A percentile compares a stretch with the other conserved stretches of the same genome.
Conservation (phyloP, 2,888 invertebrate species). For the Allolobophora icterica region DNA sequence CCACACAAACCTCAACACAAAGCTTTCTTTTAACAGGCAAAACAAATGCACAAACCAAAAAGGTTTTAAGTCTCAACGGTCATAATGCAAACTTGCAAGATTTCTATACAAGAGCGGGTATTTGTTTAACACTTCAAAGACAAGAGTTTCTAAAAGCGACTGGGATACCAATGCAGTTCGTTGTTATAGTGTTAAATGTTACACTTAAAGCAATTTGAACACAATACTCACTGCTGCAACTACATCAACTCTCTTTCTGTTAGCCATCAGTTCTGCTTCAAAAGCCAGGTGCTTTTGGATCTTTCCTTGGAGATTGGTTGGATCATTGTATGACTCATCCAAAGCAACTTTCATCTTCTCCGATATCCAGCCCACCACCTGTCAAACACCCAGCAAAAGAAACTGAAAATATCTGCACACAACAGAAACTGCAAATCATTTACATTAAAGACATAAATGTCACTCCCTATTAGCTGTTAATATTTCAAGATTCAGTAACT, state of each 20-base stretch:
- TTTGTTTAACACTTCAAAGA: background rate
- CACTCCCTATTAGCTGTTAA: background rate
- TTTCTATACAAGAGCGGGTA: background rate
- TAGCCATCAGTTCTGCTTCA: conserved; percentile 90
- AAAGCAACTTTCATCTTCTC: conserved; percentile 90
- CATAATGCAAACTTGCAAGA: background rate
- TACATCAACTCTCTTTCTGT: conserved; percentile 82
- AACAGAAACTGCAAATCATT: background rate
- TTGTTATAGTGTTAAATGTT: background rate
- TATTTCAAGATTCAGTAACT: background rate
- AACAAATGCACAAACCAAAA: background rate
- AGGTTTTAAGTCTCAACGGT: background rate
- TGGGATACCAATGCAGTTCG: too few relatives aligned
- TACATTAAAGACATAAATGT: background rate
- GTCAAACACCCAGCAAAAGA: conserved; percentile 25
- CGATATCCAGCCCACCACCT: conserved; percentile 79
- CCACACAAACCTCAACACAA: background rate
- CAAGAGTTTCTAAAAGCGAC: too few relatives aligned
- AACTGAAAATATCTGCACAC: background rate
- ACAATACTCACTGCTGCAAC: conserved; percentile 66
- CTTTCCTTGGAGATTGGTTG: conserved; percentile 94
- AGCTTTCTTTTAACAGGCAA: background rate
- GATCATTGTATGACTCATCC: conserved; percentile 92
- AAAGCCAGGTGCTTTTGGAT: conserved; percentile 94
- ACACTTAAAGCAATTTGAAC: background rate